These are phyloP conservation scores for Loriculus beryllinus DNA, from an alignment of 2,797 vertebrate species.

Conservation along the genomic window DNA sequence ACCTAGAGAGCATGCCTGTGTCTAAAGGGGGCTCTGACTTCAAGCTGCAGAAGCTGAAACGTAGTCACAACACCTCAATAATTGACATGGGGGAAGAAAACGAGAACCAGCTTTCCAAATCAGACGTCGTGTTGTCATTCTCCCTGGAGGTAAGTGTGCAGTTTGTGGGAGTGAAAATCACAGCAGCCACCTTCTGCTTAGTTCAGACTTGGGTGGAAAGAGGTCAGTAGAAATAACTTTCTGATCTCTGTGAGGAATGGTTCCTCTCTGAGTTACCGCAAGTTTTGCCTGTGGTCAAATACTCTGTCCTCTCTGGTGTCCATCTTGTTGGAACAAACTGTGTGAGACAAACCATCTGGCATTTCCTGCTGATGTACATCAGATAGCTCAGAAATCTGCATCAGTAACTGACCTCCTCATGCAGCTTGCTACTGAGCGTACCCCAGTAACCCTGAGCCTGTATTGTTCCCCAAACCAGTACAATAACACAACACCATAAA, in stretches of 20 bases:
- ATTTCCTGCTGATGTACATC: not conserved
- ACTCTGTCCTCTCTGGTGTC: not conserved
- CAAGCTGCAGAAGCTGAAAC: constrained; percentile 96
- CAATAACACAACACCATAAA: not conserved
- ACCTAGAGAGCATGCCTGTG: constrained; percentile 98
- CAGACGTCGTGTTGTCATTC: constrained; percentile 94
- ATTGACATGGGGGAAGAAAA: constrained; percentile 99
- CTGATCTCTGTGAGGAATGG: not conserved
- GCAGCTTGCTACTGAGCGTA: not conserved
- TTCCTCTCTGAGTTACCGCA: not conserved
- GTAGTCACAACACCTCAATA: constrained; percentile 97
- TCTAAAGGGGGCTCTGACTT: constrained; percentile 96
- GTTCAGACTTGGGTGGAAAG: not conserved
- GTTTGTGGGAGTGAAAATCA: not conserved
- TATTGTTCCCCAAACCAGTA: not conserved
- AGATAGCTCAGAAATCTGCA: not conserved
- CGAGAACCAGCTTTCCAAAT: constrained; percentile 97
- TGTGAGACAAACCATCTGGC: not conserved
- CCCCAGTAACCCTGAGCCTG: not conserved
- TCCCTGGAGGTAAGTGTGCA: constrained; percentile 87
- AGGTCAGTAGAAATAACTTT: not conserved
- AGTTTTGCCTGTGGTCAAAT: not conserved
- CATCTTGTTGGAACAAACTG: not conserved
- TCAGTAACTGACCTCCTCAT: not conserved
- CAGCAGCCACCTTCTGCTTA: not conserved